Base-by-base conservation (phyloP, 2,797 vertebrate species). In the Myotis daubentonii region DNA sequence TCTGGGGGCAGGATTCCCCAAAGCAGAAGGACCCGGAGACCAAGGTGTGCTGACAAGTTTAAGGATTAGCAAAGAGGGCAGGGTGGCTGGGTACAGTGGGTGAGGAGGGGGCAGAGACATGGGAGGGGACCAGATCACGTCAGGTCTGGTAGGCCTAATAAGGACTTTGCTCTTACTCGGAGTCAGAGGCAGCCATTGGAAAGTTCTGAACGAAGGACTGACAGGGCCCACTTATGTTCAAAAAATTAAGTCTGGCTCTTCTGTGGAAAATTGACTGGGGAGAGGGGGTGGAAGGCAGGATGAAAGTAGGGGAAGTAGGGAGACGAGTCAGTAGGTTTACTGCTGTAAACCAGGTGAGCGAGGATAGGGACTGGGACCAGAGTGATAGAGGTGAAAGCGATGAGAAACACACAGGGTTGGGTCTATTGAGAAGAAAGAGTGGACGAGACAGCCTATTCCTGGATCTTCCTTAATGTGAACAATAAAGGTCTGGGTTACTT, bases 141-240 rank as follows among this genome's bases (percentile, higher is more conserved):
- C 47, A 68, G 68, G 60, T 47, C 57, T 72, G 33, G 74, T 4
- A 49, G 51, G 57, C n/a, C 16, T 5, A 19, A 9, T n/a, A 28
- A 72, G 72, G 72, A 51, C 86, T 76, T 85, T 23, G n/a, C 55
- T 92, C 62, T 22, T 10, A 10, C 68, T 94, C 20, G 28, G 33
- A 72, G 38, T 70, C 76, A 68, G 82, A 84, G 13, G 60, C 17
- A 81, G 44, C 53, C 72, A 11, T 2, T 70, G 87, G 65, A 38
- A 78, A 78, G 36, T 87, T 85, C 78, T 91, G 68, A 86, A 74
- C n/a, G 70, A 53, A 92, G 85, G 15, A 75, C 15, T 47, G 22
- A 36, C 4, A 3, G 72, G 68, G 33, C 28, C 5, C 17, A 36
- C n/a, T 72, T 65, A 17, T 0, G 22, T 55, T 71, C 66, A 28